Percentiles rank a stretch among this genome's conserved stretches.
phyloP scores from a whole-genome alignment of 2,888 invertebrate genomes.

The Pollenia labialis region DNA sequence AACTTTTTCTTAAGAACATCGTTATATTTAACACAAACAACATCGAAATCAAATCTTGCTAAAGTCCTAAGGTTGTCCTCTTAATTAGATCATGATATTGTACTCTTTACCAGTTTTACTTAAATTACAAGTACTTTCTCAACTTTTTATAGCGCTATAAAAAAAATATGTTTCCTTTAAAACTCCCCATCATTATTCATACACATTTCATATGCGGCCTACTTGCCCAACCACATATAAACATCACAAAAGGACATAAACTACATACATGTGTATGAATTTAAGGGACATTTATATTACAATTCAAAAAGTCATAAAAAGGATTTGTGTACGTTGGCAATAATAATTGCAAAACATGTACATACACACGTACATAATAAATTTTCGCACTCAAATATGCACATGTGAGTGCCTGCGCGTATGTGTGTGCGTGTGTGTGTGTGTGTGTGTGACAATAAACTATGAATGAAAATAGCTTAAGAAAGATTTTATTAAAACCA shows the following conservation, averaged over 20 bases:
- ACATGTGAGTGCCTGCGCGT: background rate
- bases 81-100: too few relatives aligned
- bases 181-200: slow-evolving; percentile 26
- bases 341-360: slow-evolving; percentile 66
- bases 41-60: too few relatives aligned
- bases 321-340: slow-evolving; percentile 70
- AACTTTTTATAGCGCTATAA: background rate
- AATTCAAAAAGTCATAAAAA: slow-evolving; percentile 71
- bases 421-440: background rate
- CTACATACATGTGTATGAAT: slow-evolving; percentile 46
- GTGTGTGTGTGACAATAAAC: slow-evolving; percentile 57
- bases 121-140: background rate
- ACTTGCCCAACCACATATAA: slow-evolving; percentile 18
- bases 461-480: slow-evolving; percentile 60
- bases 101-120: background rate
- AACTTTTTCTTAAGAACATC: too few relatives aligned
- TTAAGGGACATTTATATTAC: slow-evolving; percentile 64
- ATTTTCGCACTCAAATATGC: background rate
- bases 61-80: too few relatives aligned
- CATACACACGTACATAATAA: slow-evolving; percentile 1
- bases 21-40: too few relatives aligned
- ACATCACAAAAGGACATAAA: slow-evolving; percentile 34
- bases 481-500: slow-evolving; percentile 75
- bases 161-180: slow-evolving; percentile 21
- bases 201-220: slow-evolving; percentile 37